Conservation (phyloP, 1,140 invertebrate genomes). For the Ptiloglossa arizonensis region DNA sequence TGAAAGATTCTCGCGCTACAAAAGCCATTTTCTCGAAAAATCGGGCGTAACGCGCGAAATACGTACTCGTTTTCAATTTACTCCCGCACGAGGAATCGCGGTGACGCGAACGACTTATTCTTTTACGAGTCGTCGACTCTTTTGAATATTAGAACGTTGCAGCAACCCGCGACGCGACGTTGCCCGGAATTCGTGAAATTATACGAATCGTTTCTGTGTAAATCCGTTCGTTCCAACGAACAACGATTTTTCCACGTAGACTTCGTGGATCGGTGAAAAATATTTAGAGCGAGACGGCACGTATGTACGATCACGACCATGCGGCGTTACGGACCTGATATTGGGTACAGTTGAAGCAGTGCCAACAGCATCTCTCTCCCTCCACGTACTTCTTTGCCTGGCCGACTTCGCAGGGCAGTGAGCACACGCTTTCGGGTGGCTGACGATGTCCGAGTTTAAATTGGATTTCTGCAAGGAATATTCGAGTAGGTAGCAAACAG, state of each 20-base stretch:
- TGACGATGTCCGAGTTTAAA: conserved; percentile 89
- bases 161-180: too few species aligned
- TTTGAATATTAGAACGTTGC: too few species aligned
- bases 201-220: too few species aligned
- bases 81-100: too few species aligned
- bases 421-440: conserved; percentile 94
- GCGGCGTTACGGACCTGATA: conserved; percentile 87
- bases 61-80: too few species aligned
- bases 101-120: too few species aligned
- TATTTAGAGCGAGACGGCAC: neutral
- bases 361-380: conserved; percentile 97
- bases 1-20: too few species aligned
- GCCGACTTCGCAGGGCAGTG: conserved; percentile 91
- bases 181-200: too few species aligned
- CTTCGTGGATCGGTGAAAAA: neutral
- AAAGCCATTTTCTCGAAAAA: too few species aligned
- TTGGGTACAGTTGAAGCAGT: conserved; percentile 95
- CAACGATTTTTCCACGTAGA: neutral
- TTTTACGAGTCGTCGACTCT: too few species aligned
- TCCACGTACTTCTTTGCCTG: conserved; percentile 96
- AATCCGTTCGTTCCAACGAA: neutral
- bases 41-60: too few species aligned
- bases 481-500: conserved; percentile 21
- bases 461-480: conserved; percentile 86
- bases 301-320: neutral